Evolutionary conservation across 2,797 vertebrate species (phyloP), one percentile per base, ranked within the genome.

Genomic region (Alectoris magna): DNA sequence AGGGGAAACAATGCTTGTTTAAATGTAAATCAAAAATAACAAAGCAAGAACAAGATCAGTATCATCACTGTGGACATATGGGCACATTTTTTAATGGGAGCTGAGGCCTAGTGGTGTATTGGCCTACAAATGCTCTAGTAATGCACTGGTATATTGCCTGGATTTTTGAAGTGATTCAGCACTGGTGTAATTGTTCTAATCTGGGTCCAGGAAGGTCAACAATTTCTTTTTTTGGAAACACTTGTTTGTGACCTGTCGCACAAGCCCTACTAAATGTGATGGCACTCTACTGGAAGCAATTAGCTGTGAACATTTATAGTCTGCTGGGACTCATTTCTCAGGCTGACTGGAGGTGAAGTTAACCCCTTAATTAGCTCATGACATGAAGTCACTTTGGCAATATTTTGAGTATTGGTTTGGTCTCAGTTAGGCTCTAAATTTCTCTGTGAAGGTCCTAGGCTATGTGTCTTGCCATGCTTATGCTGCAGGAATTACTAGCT

Each of bases 331-430:
- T 82, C 34, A 24, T 48, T 14, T 95, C 58, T 77, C n/a, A 73
- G 77, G 34, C 36, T 94, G 85, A 73, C 44, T 59, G 44, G 31
- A 44, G 72, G 49, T 60, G 64, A 80, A 84, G 36, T 43, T 90
- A 49, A 7, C 31, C 34, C 23, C 58, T 87, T 88, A 91, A 94
- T 91, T 84, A 84, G 6, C 27, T 83, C 41, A 18, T 68, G 69
- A 66, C 23, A 34, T 7, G 10, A 73, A 46, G 31, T 60, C 62
- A 72, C 55, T 91, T 90, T 67, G 63, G 31, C 62, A 36, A 74
- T 89, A 53, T 64, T 95, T 79, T 78, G 81, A 84, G 63, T 82
- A 75, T 29, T 84, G 67, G 22, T 94, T 88, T 56, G 48, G 53
- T 11, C 63, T 90, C 29, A 91, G 66, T 41, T 70, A 63, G 29